A percentile compares a stretch with the other conserved stretches of the same genome.
phyloP scores from a whole-genome alignment of 2,113 vertebrate species.

The Tragulus kanchil region DNA sequence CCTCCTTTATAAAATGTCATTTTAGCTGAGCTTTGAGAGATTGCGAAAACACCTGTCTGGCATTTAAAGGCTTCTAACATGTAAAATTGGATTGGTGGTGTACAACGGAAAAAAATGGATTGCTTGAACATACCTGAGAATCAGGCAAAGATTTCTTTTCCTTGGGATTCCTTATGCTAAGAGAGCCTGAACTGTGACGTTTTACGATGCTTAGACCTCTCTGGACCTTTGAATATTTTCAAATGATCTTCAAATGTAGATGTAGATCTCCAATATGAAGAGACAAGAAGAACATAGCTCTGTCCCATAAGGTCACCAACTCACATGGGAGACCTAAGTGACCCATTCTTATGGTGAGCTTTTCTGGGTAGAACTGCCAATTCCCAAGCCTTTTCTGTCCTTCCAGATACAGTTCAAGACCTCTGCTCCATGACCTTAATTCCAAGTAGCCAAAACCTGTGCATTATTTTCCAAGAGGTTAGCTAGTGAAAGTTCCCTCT shows the following conservation, averaged over 20 bases:
- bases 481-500: neutral
- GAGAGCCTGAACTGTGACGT: neutral
- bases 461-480: neutral
- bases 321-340: neutral
- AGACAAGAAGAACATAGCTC: neutral
- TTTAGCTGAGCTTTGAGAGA: conserved; percentile 28
- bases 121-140: neutral
- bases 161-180: neutral
- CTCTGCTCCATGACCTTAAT: neutral
- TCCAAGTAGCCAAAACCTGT: neutral
- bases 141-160: neutral
- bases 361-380: neutral
- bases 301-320: neutral
- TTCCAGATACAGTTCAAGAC: neutral
- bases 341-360: fast-evolving
- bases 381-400: neutral
- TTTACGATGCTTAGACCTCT: neutral
- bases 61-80: neutral
- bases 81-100: neutral
- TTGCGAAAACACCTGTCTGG: too few relatives aligned
- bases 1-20: neutral
- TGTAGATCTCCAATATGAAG: neutral
- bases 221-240: neutral
- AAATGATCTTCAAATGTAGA: neutral
- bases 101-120: neutral